Percentiles rank a stretch among this genome's conserved stretches.
phyloP scores from a whole-genome alignment of 2,888 invertebrate species.

The Pollenia amentaria region DNA sequence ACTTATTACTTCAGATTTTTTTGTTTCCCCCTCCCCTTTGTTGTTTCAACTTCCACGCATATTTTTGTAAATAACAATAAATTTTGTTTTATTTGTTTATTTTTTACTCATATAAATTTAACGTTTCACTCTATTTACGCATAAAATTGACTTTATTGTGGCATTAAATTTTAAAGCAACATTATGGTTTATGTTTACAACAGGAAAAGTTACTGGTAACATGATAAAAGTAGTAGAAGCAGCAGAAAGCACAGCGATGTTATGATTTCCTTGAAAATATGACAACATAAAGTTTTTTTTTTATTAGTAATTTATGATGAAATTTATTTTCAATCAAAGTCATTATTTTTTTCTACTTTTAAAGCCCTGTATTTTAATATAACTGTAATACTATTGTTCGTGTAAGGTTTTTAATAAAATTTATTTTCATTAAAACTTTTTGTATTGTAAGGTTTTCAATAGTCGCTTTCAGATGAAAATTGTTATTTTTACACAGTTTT shows the following conservation, averaged over 20 bases:
- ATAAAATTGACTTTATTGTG: slow-evolving; percentile 22
- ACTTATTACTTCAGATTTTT: neutral
- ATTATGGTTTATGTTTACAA: slow-evolving; percentile 34
- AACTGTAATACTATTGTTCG: too few relatives aligned
- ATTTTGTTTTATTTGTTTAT: neutral
- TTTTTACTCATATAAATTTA: neutral
- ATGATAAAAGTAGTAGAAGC: neutral
- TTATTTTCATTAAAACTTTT: too few relatives aligned
- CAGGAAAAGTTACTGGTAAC: slow-evolving; percentile 28
- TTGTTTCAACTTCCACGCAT: neutral
- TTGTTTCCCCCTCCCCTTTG: neutral
- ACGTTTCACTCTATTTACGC: neutral
- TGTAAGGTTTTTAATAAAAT: too few relatives aligned
- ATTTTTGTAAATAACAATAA: neutral
- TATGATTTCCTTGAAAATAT: slow-evolving; percentile 5
- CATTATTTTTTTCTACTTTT: neutral
- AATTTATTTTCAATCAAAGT: slow-evolving; percentile 18
- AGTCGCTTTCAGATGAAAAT: too few relatives aligned
- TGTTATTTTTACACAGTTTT: neutral
- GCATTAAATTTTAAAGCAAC: slow-evolving; percentile 35
- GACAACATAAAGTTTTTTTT: neutral
- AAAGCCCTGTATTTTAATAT: neutral
- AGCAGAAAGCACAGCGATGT: neutral
- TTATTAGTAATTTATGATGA: neutral
- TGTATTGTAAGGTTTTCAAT: too few relatives aligned